Percentiles rank a stretch among this genome's conserved stretches.
Conservation (phyloP, 2,888 invertebrate genomes). For the Zhuqinia jingwanae region DNA sequence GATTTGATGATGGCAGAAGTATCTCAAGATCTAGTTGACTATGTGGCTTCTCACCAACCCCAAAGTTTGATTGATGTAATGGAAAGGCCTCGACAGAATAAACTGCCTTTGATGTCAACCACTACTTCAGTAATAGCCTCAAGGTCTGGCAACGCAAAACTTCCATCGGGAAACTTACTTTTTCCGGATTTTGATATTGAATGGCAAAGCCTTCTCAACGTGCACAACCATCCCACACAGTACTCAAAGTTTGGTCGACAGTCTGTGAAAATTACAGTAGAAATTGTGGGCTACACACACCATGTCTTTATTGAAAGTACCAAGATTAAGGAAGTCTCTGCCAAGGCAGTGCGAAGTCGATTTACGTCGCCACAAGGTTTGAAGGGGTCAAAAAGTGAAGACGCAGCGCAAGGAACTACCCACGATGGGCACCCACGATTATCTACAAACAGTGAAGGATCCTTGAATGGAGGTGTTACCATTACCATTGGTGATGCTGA, state of each 20-base stretch:
- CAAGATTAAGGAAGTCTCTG: constrained; percentile 87
- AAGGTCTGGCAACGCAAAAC: neutral
- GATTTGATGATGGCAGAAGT: constrained; percentile 51
- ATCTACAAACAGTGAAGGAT: neutral
- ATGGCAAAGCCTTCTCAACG: constrained; percentile 73
- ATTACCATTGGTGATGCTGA: constrained; percentile 33
- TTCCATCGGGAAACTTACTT: constrained; percentile 55
- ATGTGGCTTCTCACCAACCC: constrained; percentile 41
- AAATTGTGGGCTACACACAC: constrained; percentile 80
- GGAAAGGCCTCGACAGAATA: constrained; percentile 39
- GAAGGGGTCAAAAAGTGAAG: neutral
- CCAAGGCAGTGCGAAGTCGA: constrained; percentile 89
- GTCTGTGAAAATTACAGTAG: constrained; percentile 81
- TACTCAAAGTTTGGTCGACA: constrained; percentile 80
- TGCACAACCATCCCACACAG: constrained; percentile 66
- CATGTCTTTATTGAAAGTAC: constrained; percentile 82
- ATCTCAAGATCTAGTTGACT: constrained; percentile 64
- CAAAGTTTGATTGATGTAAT: neutral
- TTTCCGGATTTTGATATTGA: constrained; percentile 69
- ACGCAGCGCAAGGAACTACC: neutral
- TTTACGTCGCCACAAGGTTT: constrained; percentile 80
- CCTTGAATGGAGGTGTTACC: neutral
- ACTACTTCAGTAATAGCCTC: neutral
- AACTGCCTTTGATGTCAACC: neutral
- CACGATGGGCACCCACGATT: neutral